Base-by-base conservation (phyloP, 2,888 invertebrate species). In the Dyspetes luteomarginatus region DNA sequence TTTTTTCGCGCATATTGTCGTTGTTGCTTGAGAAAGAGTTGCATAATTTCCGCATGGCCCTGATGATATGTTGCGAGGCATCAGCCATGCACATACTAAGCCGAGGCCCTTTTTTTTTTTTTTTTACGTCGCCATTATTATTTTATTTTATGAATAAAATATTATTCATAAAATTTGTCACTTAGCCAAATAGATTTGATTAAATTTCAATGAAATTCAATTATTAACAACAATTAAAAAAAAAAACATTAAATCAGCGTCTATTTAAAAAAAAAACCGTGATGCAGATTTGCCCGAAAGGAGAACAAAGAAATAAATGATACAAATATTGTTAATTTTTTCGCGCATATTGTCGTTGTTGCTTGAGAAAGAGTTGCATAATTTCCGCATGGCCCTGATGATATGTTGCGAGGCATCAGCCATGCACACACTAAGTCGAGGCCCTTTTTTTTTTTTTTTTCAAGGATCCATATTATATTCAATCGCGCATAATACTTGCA, bases 401-500 rank as follows among this genome's bases (percentile, higher is more conserved):
- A 36, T 36, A n/a, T n/a, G 7, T 36, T 36, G 12, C 36, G 36
- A 9, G 36, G 12, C 36, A 12, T 36, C 36, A 36, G 36, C 36
- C 9, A 36, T 12, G 36, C 12, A 36, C 3, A 36, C 9, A 12
- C 36, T 7, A 12, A 12, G 36, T 3, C 12, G 3, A 12, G 36
- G 36, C 9, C 36, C 36, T 12, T 36, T 36, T 36, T 15, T 48
- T 48, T 12, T 36, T 36, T 36, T 15, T 48, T 48, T 17, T 48
- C 48, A 48, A 48, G 48, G 36, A 60, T 60, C 15, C 1, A 22
- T 36, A n/a, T n/a, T n/a, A 41, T 50, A 62, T 43, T 15, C 9
- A n/a, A 26, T 28, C 24, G 43, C 24, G 12, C 41, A 52, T 7
- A 56, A 74, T 55, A 65, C 9, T 36, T 50, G 48, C 48, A 48